Evolutionary conservation across 2,113 vertebrate species (phyloP).

Genomic region (Bambusicola thoracicus): DNA sequence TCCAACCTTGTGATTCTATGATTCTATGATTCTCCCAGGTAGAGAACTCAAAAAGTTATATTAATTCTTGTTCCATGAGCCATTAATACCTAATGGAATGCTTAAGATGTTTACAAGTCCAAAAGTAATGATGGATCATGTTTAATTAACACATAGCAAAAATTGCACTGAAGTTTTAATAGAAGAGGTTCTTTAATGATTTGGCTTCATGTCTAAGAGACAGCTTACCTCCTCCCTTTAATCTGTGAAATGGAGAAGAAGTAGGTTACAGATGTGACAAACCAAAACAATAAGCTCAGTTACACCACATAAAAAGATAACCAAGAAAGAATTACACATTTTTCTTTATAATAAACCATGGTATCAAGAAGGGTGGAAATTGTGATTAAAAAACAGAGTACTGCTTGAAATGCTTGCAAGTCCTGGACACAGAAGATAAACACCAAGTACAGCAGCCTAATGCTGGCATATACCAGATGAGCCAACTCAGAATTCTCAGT

Average conservation of each 20-base stretch:
- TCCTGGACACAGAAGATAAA: background rate
- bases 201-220: slow-evolving; percentile 33
- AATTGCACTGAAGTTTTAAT: background rate
- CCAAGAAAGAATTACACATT: background rate
- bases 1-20: too few species aligned
- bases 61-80: slow-evolving; percentile 31
- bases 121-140: slow-evolving; percentile 44
- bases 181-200: slow-evolving; percentile 1
- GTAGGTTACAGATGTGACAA: slow-evolving; percentile 36
- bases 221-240: slow-evolving; percentile 37
- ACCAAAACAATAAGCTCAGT: background rate
- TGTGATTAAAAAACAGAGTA: background rate
- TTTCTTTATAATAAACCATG: background rate
- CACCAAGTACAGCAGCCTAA: background rate
- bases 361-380: background rate
- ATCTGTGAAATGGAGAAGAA: slow-evolving; percentile 11
- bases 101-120: slow-evolving; percentile 58
- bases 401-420: background rate
- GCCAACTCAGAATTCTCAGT: background rate
- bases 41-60: background rate
- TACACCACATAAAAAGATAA: background rate
- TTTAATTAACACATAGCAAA: slow-evolving; percentile 58
- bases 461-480: background rate
- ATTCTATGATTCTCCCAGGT: too few species aligned
- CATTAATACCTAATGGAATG: slow-evolving; percentile 49